Base-by-base conservation (phyloP, 1,140 invertebrate species). In the Orussus abietinus region DNA sequence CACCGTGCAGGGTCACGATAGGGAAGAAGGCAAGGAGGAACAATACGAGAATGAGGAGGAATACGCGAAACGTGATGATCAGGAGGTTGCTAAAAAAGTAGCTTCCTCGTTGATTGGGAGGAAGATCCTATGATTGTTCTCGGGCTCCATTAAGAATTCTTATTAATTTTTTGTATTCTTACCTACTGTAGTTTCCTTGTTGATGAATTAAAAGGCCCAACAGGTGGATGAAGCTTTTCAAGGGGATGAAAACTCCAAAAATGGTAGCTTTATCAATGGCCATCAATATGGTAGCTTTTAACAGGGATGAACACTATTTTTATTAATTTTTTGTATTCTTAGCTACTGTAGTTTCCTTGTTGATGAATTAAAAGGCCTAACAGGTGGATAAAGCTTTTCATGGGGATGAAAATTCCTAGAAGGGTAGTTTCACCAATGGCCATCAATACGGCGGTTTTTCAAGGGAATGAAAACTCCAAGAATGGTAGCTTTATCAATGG, bases 401-500 rank as follows among this genome's bases (percentile, higher is more conserved):
- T 38, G 73, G 81, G 31, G 75, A 75, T 21, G 76, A 82, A 38
- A 74, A 80, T 39, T 78, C 77, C n/a, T 76, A 80, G 45, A 77
- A 81, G 37, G 79, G 77, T 3, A 75, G 78, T 42, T 77, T 81
- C 51, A 74, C 79, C 31, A 78, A 83, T 34, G 80, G 80, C 28
- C 65, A 69, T 28, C 75, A 79, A 44, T 75, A 82, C 52, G 75
- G 82, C 20, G 75, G 77, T 29, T 71, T 75, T 11, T 78, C 79
- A 36, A 84, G 83, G 84, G 45, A 76, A 82, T 28, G 78, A 82
- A 41, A 80, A 84, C 40, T 80, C 82, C 58, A 76, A 79, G 32
- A 77, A 83, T 54, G 78, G 77, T 3, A 75, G 78, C 42, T 77
- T 81, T 51, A 74, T 78, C 31, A 78, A 83, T 34, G 80, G 80